These are phyloP conservation scores for Hypotaenidia philippensis DNA, from an alignment of 2,797 vertebrate genomes.

Conservation along the genomic window DNA sequence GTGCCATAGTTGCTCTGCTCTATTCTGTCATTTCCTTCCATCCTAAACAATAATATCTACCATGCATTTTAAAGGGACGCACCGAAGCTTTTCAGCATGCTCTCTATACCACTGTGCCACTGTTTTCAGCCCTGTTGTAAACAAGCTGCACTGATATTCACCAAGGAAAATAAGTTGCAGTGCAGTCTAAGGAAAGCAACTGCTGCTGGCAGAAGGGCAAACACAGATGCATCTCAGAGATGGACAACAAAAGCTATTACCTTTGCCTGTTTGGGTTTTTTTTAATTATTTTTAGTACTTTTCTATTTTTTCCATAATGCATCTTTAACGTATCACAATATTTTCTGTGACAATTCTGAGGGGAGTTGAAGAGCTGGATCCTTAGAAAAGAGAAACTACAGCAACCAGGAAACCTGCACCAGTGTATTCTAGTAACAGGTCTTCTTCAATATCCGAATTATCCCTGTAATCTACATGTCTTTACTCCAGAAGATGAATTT, in stretches of 20 bases:
- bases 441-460: neutral
- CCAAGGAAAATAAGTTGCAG: neutral
- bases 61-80: neutral
- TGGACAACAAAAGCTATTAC: neutral
- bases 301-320: neutral
- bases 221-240: neutral
- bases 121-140: neutral
- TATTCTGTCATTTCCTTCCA: slow-evolving; percentile 52
- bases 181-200: neutral
- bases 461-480: neutral
- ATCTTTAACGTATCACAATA: neutral
- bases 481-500: neutral
- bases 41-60: neutral
- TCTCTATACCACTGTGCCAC: neutral
- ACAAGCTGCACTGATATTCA: neutral
- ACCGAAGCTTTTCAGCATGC: neutral
- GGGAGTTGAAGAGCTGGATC: neutral
- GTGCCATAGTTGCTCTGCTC: neutral
- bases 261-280: neutral
- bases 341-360: neutral
- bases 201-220: neutral
- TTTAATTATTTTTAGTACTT: neutral
- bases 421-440: neutral
- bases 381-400: neutral
- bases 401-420: neutral